Base-by-base conservation (phyloP, 2,113 vertebrate genomes). In the Anarhynchus alexandrinus region DNA sequence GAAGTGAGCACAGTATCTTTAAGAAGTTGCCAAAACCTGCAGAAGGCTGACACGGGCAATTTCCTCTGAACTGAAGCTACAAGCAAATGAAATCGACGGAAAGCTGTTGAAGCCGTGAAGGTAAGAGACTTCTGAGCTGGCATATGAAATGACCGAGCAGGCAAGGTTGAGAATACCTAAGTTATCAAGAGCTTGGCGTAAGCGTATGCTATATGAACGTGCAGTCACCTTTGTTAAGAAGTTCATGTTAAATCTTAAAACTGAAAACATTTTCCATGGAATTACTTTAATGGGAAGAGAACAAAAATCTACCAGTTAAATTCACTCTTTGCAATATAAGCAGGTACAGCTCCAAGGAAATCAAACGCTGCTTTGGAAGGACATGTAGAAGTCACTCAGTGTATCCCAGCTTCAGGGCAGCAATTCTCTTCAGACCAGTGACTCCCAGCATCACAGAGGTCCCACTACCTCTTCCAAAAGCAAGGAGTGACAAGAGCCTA, bases 21-120 rank as follows among this genome's bases (percentile, higher is more conserved):
- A 54, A 86, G 67, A 91, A 72, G 36, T 36, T 87, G 87, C 93
- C 95, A 97, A 96, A 64, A 77, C 22, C 82, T 61, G 59, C 93
- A 91, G 52, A 86, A 55, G 59, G 11, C 36, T 47, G 80, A 80
- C 57, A 86, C 0, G 11, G 81, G 55, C 81, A 43, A 59, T 88
- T 93, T 95, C 67, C 69, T 81, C 42, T 43, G 10, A 91, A 71
- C 73, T 79, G 88, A 64, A 70, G 78, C 30, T 81, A 55, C 52
- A 65, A 34, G 78, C 82, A 91, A 57, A 47, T 8, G 29, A 82
- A 77, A 40, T 34, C 34, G 58, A 51, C 45, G 54, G 78, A 78
- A 67, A 32, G 11, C 34, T 80, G 66, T 23, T 62, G n/a, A 65
- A 83, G 40, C 18, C 0, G 0, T 17, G 29, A 88, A 82, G 89